Evolutionary conservation across 2,113 vertebrate species (phyloP).

Genomic region (Miniopterus natalensis): DNA sequence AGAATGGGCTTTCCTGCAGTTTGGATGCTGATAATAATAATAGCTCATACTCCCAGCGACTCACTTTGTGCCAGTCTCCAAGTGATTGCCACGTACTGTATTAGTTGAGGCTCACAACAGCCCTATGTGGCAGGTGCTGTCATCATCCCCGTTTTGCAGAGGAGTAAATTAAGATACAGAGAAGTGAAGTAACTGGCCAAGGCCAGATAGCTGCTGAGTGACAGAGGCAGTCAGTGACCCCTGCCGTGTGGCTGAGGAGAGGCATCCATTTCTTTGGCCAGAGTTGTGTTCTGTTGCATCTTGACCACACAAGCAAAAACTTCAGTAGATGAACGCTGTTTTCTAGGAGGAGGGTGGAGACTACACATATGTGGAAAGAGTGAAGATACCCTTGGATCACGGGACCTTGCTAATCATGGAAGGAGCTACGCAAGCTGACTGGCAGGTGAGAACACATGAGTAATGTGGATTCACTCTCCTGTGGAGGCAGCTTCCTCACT

Average conservation of each 20-base stretch:
- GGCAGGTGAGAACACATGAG: slow-evolving; percentile 91
- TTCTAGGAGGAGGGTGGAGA: slow-evolving; percentile 94
- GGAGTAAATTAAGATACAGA: background rate
- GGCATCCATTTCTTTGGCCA: background rate
- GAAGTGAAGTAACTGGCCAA: background rate
- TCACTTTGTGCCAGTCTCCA: background rate
- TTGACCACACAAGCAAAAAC: background rate
- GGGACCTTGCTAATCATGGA: slow-evolving; percentile 97
- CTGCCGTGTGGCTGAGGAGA: background rate
- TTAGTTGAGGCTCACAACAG: background rate
- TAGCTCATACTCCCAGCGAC: background rate
- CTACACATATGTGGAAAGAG: slow-evolving; percentile 92
- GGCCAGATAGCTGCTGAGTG: background rate
- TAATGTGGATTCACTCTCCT: fast-evolving
- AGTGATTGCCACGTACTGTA: fast-evolving
- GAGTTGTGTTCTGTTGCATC: background rate
- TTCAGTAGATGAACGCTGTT: slow-evolving; percentile 12
- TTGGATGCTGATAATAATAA: background rate
- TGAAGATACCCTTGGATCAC: slow-evolving; percentile 93
- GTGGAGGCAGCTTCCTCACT: fast-evolving
- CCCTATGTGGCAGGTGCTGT: background rate
- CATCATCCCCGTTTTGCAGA: background rate
- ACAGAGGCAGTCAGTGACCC: background rate
- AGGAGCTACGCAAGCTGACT: slow-evolving; percentile 95
- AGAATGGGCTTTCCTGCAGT: background rate